Conservation (phyloP, 2,888 invertebrate genomes). For the Pollenia griseotomentosa region DNA sequence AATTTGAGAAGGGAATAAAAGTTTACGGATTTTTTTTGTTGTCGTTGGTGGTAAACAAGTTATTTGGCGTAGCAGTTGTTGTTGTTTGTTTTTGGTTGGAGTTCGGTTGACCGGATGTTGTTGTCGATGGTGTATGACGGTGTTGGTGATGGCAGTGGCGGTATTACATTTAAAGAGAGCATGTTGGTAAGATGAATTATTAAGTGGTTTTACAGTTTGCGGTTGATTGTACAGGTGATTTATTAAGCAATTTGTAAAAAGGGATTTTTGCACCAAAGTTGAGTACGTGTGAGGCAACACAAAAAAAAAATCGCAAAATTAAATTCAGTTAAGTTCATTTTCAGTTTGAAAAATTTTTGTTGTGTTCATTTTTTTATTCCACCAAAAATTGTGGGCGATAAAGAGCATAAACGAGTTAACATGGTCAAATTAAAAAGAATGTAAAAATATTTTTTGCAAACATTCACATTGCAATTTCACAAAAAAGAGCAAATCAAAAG, state of each 20-base stretch:
- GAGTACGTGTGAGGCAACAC: neutral
- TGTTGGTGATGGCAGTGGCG: conserved; percentile 1
- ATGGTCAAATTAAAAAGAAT: neutral
- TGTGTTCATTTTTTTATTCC: neutral
- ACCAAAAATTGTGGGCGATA: conserved; percentile 1
- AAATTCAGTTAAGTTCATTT: conserved; percentile 65
- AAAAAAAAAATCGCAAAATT: conserved; percentile 31
- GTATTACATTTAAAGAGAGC: conserved; percentile 54
- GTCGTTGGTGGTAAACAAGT: conserved; percentile 8
- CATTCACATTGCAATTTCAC: conserved; percentile 14
- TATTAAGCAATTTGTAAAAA: conserved; percentile 70
- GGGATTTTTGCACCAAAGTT: neutral
- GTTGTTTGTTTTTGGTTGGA: conserved; percentile 37
- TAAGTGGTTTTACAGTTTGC: conserved; percentile 71
- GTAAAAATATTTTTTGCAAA: conserved; percentile 27
- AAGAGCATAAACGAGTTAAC: neutral
- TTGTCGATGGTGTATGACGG: conserved; percentile 40
- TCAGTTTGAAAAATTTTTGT: conserved; percentile 24
- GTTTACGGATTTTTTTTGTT: conserved; percentile 16
- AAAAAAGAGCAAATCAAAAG: neutral
- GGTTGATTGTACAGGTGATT: conserved; percentile 69
- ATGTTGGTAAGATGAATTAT: conserved; percentile 71
- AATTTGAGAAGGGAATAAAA: conserved; percentile 27
- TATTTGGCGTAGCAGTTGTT: conserved; percentile 25
- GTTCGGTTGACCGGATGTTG: conserved; percentile 52